Base-by-base conservation (phyloP, 35 echinoderm and acorn worm species). In the Acanthaster planci region DNA sequence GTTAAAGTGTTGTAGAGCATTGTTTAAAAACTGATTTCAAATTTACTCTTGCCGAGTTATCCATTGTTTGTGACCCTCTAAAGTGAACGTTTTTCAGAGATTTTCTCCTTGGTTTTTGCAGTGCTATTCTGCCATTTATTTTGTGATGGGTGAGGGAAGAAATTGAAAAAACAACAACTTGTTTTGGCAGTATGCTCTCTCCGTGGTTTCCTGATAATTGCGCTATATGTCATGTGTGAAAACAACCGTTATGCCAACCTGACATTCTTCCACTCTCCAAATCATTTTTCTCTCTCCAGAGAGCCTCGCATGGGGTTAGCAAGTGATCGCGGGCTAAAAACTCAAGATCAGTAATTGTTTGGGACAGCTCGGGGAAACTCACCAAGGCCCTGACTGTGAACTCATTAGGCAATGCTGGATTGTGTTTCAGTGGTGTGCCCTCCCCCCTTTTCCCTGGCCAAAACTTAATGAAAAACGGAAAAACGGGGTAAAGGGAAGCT, bases 381-480 rank as follows among this genome's bases (percentile, higher is more conserved):
- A 34, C 19, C 64, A 21, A 72, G 64, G 64, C 64, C 34, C 64
- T 72, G 64, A 34, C 64, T 72, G 64, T 72, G 64, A 72, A 72
- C 64, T 34, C n/a, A 72, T 72, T 72, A 72, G 64, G 26, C 29
- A 34, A 26, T 1, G 34, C 26, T 34, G 64, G 26, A 72, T 72
- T 72, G 64, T 21, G 23, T 72, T 72, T 26, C 64, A 72, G 64
- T 27, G 64, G 26, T 72, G 64, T 16, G 64, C 64, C 64, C n/a
- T n/a, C n/a, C 64, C 64, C 23, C 14, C 64, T 72, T 72, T 26
- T 26, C 64, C 64, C 64, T 47, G 4, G 42, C 42, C 42, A 47
- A 72, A 60, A 72, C 64, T 26, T 72, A 72, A 72, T 72, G 64
- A 72, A 72, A 72, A 72, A 72, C 64, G 64, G 64, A 72, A 72